A percentile compares a stretch with the other conserved stretches of the same genome.
phyloP scores from a whole-genome alignment of 2,113 vertebrate genomes.

The Triplophysa siluroides region DNA sequence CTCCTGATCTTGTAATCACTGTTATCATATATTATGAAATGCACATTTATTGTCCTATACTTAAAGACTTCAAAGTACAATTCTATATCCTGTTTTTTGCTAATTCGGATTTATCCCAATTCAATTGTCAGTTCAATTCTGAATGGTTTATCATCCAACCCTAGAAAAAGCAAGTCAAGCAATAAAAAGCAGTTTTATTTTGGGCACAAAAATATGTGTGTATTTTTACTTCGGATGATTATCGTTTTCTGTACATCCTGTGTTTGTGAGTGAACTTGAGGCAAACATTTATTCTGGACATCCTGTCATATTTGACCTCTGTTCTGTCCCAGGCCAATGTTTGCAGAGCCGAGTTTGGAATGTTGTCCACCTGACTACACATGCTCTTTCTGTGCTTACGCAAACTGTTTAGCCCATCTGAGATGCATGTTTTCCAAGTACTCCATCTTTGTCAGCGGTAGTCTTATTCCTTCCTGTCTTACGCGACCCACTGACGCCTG shows the following conservation, averaged over 20 bases:
- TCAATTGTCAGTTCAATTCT: too few relatives aligned
- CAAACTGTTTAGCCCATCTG: background rate
- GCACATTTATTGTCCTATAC: too few relatives aligned
- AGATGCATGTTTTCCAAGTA: slow-evolving; percentile 44
- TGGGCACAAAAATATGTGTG: background rate
- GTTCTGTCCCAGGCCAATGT: background rate
- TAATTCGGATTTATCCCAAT: too few relatives aligned
- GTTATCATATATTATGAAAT: too few relatives aligned
- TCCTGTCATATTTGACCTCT: slow-evolving; percentile 51
- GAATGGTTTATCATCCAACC: background rate
- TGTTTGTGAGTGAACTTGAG: slow-evolving; percentile 40
- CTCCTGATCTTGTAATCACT: too few relatives aligned
- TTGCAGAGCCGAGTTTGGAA: slow-evolving; percentile 52
- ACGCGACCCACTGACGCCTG: slow-evolving; percentile 51
- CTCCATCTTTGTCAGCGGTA: slow-evolving; percentile 57
- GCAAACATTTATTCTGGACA: slow-evolving; percentile 36
- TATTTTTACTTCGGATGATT: slow-evolving; percentile 42
- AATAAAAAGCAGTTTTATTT: slow-evolving; percentile 10
- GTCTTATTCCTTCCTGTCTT: slow-evolving; percentile 59
- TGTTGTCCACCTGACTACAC: slow-evolving; percentile 62
- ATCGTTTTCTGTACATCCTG: background rate
- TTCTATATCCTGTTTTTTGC: too few relatives aligned
- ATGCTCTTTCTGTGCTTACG: slow-evolving; percentile 55
- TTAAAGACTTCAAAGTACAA: too few relatives aligned
- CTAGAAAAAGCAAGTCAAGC: background rate